Evolutionary conservation across 2,113 vertebrate species (phyloP).

Genomic region (Microcebus murinus): DNA sequence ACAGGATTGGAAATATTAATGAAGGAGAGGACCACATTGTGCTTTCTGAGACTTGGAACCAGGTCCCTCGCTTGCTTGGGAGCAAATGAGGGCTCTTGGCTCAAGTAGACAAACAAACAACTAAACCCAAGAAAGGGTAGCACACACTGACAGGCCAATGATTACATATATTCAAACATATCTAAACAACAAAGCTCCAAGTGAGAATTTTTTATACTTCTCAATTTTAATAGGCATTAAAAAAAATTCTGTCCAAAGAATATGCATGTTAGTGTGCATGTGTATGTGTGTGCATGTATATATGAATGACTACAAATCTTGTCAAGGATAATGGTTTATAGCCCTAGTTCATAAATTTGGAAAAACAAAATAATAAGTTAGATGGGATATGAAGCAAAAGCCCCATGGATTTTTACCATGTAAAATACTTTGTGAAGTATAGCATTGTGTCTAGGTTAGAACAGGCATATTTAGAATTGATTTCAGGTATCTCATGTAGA

Average conservation of each 20-base stretch:
- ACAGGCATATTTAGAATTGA: background rate
- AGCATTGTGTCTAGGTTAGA: background rate
- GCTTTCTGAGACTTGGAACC: background rate
- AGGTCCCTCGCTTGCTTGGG: background rate
- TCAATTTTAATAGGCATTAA: constrained; percentile 11
- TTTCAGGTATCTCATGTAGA: background rate
- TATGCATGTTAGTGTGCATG: background rate
- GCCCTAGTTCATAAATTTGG: background rate
- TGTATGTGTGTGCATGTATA: background rate
- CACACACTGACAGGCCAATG: background rate
- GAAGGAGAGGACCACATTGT: background rate
- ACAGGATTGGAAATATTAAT: background rate
- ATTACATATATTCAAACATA: background rate
- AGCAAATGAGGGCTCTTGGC: background rate
- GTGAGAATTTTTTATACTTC: background rate
- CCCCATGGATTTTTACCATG: background rate
- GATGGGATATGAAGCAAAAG: background rate
- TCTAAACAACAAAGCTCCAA: background rate
- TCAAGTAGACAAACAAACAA: background rate
- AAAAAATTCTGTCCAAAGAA: background rate
- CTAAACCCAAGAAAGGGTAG: background rate
- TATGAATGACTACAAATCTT: background rate
- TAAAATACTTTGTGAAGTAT: background rate
- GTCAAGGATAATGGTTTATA: background rate
- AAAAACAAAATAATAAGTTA: background rate